Evolutionary conservation across 2,888 invertebrate genomes (phyloP), one percentile per base, ranked within the genome.

Genomic region (Thereva nobilitata): DNA sequence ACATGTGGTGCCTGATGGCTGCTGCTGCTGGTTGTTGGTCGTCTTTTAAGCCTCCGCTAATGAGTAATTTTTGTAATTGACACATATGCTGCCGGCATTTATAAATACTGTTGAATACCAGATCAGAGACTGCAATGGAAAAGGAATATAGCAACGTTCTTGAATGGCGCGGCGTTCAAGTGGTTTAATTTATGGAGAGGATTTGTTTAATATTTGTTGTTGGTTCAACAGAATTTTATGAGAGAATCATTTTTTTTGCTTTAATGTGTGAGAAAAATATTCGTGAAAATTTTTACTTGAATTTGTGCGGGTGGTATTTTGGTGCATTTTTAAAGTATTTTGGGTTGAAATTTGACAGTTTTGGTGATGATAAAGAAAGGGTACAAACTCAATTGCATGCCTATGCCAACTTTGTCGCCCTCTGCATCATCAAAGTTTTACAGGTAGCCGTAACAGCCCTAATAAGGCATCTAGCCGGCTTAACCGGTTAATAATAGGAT

Each of bases 31-130:
- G 40, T 44, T 56, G 52, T 38, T 42, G 41, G 47, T 10, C 40
- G 40, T 64, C 38, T 55, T 54, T 55, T 42, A 53, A 50, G 35
- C 47, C 61, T 53, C 38, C 10, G 44, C 57, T 68, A 68, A 68
- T 68, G 68, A 68, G 68, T 68, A 61, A 68, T 68, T 53, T 64
- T 61, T 64, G 65, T 68, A 68, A 68, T 68, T 68, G 68, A 68
- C 68, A 66, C 68, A 68, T 68, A 68, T 68, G 68, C 45, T 68
- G 64, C 64, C 63, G 49, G 41, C 38, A 56, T 38, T 61, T 61
- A 61, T 61, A 61, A 61, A 61, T 61, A 50, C 61, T 23, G 37
- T 10, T 50, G 50, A 42, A 65, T 61, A 53, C 66, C 54, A 23
- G 23, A 23, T 59, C 57, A 47, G 47, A 61, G 50, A 50, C 49